A percentile compares a stretch with the other conserved stretches of the same genome.
phyloP scores from a whole-genome alignment of 2,113 vertebrate species.

The Corythaixoides concolor region DNA sequence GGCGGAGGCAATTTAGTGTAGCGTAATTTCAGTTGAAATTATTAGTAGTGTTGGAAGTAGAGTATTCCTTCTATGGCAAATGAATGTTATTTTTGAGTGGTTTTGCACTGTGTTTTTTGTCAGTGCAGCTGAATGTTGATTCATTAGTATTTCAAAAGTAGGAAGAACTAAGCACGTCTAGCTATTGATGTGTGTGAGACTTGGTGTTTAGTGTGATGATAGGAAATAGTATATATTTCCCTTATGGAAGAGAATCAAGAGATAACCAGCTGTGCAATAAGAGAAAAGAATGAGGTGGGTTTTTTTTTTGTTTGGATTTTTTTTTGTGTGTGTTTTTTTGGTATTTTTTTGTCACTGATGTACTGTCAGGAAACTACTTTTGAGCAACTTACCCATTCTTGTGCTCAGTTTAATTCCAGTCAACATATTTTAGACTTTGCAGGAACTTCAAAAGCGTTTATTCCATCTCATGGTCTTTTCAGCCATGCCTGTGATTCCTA shows the following conservation, averaged over 20 bases:
- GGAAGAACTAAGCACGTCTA: not conserved
- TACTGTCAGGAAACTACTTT: not conserved
- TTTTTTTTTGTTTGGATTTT: fast-evolving
- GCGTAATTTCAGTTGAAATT: conserved; percentile 10
- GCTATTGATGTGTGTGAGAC: not conserved
- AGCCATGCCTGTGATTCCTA: not conserved
- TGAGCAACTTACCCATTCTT: not conserved
- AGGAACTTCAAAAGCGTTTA: not conserved
- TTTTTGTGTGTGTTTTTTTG: not conserved
- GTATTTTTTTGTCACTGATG: not conserved
- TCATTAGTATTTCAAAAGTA: not conserved
- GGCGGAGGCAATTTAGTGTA: not conserved
- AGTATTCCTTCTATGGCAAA: not conserved
- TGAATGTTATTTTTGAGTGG: not conserved
- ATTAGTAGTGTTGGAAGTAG: not conserved
- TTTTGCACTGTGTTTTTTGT: not conserved
- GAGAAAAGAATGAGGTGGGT: not conserved
- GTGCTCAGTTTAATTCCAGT: not conserved
- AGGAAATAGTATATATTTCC: not conserved
- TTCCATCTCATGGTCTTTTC: not conserved
- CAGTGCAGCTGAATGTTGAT: not conserved
- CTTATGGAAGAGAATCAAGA: not conserved
- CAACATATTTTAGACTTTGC: not conserved
- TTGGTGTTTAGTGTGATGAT: not conserved
- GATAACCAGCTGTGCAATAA: not conserved